Conservation (phyloP, 2,888 invertebrate species). For the Odontothrips loti region DNA sequence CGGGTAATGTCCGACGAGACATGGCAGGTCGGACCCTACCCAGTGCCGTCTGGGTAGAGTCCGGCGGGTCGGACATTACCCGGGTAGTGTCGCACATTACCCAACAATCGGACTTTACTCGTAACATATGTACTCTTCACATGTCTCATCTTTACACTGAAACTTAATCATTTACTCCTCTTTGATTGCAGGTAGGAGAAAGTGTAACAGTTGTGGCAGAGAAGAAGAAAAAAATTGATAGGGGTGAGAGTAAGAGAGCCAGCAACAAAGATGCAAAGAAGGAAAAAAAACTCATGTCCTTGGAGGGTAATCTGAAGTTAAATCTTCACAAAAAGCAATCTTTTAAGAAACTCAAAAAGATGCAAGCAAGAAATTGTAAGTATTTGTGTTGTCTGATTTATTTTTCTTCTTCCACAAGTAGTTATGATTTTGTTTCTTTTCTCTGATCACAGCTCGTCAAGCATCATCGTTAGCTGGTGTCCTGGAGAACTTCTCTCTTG, state of each 20-base stretch:
- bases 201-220: slow-evolving; percentile 40
- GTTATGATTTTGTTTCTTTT: slow-evolving; percentile 26
- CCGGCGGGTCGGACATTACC: too few relatives aligned
- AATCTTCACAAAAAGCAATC: slow-evolving; percentile 37
- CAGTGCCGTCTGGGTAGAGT: too few relatives aligned
- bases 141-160: neutral
- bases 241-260: slow-evolving; percentile 35
- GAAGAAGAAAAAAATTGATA: slow-evolving; percentile 38
- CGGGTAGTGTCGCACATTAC: too few relatives aligned
- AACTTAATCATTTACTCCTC: neutral
- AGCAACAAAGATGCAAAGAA: slow-evolving; percentile 36
- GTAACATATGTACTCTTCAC: too few relatives aligned
- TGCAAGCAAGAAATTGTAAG: slow-evolving; percentile 39
- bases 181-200: slow-evolving; percentile 36
- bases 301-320: slow-evolving; percentile 37
- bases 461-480: slow-evolving; percentile 60
- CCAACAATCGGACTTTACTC: too few relatives aligned
- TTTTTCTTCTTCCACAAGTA: neutral
- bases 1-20: too few relatives aligned
- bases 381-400: neutral
- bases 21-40: too few relatives aligned
- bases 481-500: slow-evolving; percentile 57
- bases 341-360: slow-evolving; percentile 43
- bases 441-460: slow-evolving; percentile 53
- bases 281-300: slow-evolving; percentile 38